Base-by-base conservation (phyloP, 2,888 invertebrate species). In the Leptopterna dolabrata region DNA sequence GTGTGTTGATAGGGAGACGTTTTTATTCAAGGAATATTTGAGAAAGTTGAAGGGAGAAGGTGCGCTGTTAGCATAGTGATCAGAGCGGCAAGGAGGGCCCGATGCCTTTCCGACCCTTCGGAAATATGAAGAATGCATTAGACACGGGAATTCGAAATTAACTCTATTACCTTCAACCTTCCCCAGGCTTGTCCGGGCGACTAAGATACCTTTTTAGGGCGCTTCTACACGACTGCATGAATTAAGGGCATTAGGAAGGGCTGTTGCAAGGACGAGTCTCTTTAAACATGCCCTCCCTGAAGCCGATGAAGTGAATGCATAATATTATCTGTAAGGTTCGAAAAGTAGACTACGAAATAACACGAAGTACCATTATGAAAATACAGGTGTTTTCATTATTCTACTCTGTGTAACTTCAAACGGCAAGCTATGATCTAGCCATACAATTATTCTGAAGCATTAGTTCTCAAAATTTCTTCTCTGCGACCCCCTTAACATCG, bases 71-170 rank as follows among this genome's bases (percentile, higher is more conserved):
- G 78, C 78, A 78, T 78, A 78, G 78, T 78, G 43, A 78, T 78
- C 73, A 73, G 73, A 1, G 19, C 2, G 19, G 27, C 29, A 36
- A 13, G 36, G 16, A 14, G 73, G 7, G 13, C 3, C 9, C 16
- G 24, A 36, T 14, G 73, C 36, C 30, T 73, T 73, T 19, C 27
- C 47, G 47, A 47, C 63, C 63, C 24, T 63, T 63, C 30, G 81
- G 51, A 81, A 81, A 81, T 81, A 81, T 81, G 81, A 81, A 81
- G 81, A 81, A 81, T 81, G 81, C 81, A 81, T 81, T 81, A 81
- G 81, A 81, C 81, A 81, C 81, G 81, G 55, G 81, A 81, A 81
- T 81, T 81, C 81, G 81, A 55, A 81, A 81, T 81, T 81, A 81
- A 81, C 81, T 81, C 81, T 81, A 81, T 81, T 81, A 81, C 81